These are phyloP conservation scores for Cheilosia urbana DNA, from an alignment of 2,888 invertebrate species.

Conservation along the genomic window DNA sequence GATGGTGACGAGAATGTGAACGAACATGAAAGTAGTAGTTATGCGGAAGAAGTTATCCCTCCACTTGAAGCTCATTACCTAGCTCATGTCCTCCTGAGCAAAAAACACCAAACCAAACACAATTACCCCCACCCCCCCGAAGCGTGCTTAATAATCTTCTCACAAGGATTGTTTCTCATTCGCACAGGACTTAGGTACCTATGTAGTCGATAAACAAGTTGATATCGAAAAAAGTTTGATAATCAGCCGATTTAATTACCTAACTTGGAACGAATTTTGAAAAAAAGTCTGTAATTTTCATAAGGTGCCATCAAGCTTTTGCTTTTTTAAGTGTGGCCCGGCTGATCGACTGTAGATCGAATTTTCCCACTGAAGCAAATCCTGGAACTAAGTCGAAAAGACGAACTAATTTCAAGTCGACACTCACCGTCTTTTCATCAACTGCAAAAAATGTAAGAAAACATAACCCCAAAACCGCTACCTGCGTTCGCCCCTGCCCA, in stretches of 20 bases:
- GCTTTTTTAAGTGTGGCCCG: no score
- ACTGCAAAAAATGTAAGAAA: no score
- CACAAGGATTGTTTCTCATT: background rate
- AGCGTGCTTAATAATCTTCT: slow-evolving; percentile 44
- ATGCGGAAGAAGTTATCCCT: background rate
- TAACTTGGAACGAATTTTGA: no score
- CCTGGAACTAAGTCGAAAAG: no score
- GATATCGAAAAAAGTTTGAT: slow-evolving; percentile 18
- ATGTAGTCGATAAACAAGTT: background rate
- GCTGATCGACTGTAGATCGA: no score
- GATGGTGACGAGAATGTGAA: slow-evolving; percentile 51
- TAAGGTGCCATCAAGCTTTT: no score
- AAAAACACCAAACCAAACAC: slow-evolving; percentile 40
- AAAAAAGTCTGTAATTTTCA: no score
- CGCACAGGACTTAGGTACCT: background rate
- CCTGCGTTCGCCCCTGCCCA: no score
- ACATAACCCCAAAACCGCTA: no score
- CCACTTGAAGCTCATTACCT: slow-evolving; percentile 10
- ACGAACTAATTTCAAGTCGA: no score
- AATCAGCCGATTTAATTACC: slow-evolving; percentile 38
- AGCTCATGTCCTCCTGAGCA: slow-evolving; percentile 38
- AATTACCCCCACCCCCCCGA: slow-evolving; percentile 15
- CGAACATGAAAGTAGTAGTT: slow-evolving; percentile 10
- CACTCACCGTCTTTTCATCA: no score
- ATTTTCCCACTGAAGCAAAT: no score